Percentiles rank a stretch among this genome's conserved stretches.
Evolutionary conservation across 2,797 vertebrate genomes (phyloP).

Genomic region (Hypotaenidia okinawae): DNA sequence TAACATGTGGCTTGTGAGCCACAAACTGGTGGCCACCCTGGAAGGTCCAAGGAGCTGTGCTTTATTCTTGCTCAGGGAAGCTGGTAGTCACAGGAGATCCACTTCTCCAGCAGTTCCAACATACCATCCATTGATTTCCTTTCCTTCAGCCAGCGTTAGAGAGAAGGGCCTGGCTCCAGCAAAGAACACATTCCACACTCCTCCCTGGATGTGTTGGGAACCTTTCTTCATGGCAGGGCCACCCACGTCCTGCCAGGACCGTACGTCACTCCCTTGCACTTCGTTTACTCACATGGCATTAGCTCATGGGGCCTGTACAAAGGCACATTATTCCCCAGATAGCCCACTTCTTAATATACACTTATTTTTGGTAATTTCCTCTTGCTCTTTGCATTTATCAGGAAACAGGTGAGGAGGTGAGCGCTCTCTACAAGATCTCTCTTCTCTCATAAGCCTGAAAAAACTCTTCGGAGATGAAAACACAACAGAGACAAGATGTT

Average conservation of each 20-base stretch:
- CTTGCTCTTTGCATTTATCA: background rate
- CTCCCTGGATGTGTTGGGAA: background rate
- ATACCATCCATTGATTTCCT: background rate
- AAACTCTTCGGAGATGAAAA: constrained; percentile 4
- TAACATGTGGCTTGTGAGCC: background rate
- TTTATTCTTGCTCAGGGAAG: background rate
- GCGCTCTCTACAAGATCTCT: background rate
- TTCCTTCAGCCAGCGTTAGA: background rate
- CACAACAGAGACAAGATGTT: background rate
- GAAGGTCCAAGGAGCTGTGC: background rate
- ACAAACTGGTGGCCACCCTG: background rate
- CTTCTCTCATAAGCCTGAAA: background rate
- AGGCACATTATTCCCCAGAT: background rate
- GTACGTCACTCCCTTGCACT: background rate
- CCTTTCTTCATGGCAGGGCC: background rate
- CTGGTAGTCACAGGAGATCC: background rate
- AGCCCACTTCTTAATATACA: background rate
- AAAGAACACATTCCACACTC: constrained; percentile 1
- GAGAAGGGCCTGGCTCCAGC: background rate
- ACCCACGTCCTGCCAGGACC: background rate
- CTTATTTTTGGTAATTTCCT: background rate
- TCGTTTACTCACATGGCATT: background rate
- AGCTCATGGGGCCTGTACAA: background rate
- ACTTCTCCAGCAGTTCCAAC: background rate
- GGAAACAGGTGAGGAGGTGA: background rate